Percentiles rank a stretch among this genome's conserved stretches.
Conservation (phyloP, 1,140 invertebrate species). For the Macrobrachium nipponense region DNA sequence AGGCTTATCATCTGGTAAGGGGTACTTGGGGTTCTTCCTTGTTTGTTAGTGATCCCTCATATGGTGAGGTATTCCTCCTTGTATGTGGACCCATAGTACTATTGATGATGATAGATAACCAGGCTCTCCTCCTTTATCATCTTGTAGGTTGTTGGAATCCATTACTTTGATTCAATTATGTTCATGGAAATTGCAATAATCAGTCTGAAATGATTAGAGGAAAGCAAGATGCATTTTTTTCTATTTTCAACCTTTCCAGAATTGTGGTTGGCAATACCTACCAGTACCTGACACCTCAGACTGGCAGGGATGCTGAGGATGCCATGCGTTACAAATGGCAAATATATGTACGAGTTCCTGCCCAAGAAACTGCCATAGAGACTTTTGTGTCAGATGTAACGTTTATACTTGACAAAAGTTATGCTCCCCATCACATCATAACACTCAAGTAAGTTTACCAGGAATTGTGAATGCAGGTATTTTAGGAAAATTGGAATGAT, state of each 20-base stretch:
- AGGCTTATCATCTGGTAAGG: too few species aligned
- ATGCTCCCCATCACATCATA: slow-evolving; percentile 52
- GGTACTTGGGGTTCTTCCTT: too few species aligned
- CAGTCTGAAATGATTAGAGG: not conserved
- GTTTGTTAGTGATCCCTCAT: too few species aligned
- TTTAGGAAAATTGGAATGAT: too few species aligned
- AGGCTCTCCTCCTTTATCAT: too few species aligned
- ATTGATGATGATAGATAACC: too few species aligned
- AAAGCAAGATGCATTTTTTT: not conserved
- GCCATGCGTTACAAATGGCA: slow-evolving; percentile 50
- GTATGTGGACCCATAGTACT: too few species aligned
- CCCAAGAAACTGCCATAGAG: slow-evolving; percentile 4
- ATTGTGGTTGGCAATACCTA: slow-evolving; percentile 52
- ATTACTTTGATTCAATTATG: too few species aligned
- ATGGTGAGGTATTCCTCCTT: too few species aligned
- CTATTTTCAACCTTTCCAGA: slow-evolving; percentile 13
- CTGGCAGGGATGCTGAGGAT: slow-evolving; percentile 10
- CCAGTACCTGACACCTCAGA: slow-evolving; percentile 34
- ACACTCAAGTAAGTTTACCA: slow-evolving; percentile 35
- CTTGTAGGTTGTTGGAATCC: too few species aligned
- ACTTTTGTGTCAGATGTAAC: slow-evolving; percentile 43
- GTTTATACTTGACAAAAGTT: slow-evolving; percentile 46
- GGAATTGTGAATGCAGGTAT: too few species aligned
- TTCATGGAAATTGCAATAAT: too few species aligned
- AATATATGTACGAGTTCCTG: slow-evolving; percentile 42